phyloP scores from a whole-genome alignment of 2,797 vertebrate genomes.

The Chanos chanos region DNA sequence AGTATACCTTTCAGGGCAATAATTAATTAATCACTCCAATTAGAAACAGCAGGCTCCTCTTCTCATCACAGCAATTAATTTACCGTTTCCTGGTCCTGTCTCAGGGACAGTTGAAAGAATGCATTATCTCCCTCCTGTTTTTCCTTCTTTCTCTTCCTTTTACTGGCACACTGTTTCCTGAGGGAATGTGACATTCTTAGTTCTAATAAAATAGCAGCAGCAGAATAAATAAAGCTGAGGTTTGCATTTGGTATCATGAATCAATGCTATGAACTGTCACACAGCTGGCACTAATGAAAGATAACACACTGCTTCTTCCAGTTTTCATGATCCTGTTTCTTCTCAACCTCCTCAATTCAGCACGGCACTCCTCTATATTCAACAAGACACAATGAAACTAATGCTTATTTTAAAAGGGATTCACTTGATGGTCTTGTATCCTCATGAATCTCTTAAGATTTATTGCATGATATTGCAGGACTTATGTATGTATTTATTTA shows the following conservation, averaged over 20 bases:
- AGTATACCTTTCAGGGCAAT: constrained; percentile 39
- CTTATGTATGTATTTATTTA: no score
- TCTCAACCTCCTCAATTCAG: no score
- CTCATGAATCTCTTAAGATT: no score
- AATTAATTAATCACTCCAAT: constrained; percentile 50
- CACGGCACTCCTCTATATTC: no score
- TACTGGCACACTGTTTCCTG: constrained; percentile 17
- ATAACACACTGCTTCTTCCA: no score
- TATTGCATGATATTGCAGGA: no score
- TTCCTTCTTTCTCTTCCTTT: constrained; percentile 19
- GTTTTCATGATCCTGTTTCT: no score
- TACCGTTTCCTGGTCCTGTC: constrained; percentile 34
- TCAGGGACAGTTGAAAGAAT: constrained; percentile 38
- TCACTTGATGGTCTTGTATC: no score
- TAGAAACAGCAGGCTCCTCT: constrained; percentile 42
- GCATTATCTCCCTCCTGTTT: constrained; percentile 37
- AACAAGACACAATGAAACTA: no score
- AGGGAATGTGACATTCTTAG: constrained; percentile 13
- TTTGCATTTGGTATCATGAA: neutral
- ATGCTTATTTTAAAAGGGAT: no score
- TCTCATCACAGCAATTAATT: constrained; percentile 45
- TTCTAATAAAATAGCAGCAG: constrained; percentile 15
- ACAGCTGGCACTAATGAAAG: no score
- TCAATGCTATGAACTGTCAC: no score
- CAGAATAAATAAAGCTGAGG: constrained; percentile 2